Conservation (phyloP, 2,113 vertebrate species). For the Rhinogobius similis region DNA sequence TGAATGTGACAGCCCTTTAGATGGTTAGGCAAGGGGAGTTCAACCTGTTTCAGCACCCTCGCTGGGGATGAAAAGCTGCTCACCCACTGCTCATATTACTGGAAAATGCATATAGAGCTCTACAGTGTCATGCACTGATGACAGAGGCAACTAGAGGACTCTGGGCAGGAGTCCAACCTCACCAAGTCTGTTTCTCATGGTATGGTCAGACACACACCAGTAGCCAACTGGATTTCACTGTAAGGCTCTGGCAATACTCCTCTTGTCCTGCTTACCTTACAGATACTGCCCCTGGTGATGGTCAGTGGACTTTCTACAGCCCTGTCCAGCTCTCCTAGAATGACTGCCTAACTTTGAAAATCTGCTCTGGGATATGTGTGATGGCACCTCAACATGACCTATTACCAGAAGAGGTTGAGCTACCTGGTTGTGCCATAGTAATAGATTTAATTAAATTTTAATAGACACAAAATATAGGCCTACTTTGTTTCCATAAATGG, state of each 20-base stretch:
- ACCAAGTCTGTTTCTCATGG: background rate
- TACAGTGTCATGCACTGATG: background rate
- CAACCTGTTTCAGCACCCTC: background rate
- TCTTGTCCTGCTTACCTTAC: no score
- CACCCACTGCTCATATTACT: background rate
- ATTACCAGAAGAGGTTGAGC: background rate
- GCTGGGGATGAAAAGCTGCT: background rate
- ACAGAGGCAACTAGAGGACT: background rate
- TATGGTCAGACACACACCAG: no score
- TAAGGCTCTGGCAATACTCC: background rate
- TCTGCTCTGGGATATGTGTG: no score
- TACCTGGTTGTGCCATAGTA: no score
- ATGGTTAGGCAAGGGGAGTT: background rate
- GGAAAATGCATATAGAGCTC: background rate
- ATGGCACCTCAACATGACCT: no score
- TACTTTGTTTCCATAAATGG: constrained; percentile 91
- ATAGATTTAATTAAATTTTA: background rate
- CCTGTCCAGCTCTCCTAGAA: no score
- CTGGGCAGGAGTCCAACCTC: background rate
- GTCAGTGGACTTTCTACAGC: no score
- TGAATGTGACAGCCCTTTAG: no score
- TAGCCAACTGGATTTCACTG: no score
- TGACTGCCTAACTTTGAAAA: no score
- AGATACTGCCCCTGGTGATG: no score
- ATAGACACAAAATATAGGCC: background rate